Base-by-base conservation (phyloP, 2,797 vertebrate species). In the Tauraco hartlaubi region DNA sequence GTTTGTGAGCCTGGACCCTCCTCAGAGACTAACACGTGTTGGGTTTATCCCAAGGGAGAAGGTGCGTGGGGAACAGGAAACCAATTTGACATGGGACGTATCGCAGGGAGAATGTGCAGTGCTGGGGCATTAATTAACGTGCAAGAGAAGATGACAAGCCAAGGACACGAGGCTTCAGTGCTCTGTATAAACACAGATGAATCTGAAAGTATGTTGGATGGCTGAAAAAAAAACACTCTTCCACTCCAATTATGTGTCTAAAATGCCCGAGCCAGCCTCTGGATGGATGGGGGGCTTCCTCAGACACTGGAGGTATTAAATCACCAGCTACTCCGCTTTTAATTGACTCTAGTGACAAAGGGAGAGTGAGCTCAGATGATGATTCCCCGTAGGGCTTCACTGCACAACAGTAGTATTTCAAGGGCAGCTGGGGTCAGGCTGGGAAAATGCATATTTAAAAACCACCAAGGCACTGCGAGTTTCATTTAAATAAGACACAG, bases 341-440 rank as follows among this genome's bases (percentile, higher is more conserved):
- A 96, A 96, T 96, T 93, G 92, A 97, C 94, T 94, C 74, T 43
- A 44, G 69, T 78, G 92, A 96, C 95, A 96, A 93, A 95, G 88
- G 43, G 64, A 63, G 87, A 80, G 71, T 2, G 16, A 91, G 85
- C 83, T 84, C 91, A 62, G 64, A 90, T 74, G 82, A 59, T 83
- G 72, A 95, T 77, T 87, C 92, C 88, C 91, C 6, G 12, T 17
- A 93, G 77, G 87, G 72, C 74, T 94, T 80, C 37, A 7, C 55
- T 61, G 77, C 74, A 82, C 81, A 78, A 54, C 19, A 44, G 72
- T 59, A 84, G 79, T 95, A 89, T 87, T 95, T 88, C 90, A 91
- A 83, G 78, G 85, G 73, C 85, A 84, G 87, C 71, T 88, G 71
- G 55, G 86, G 81, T 82, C 68, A 86, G 67, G 66, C 73, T 92